Conservation (phyloP, 2,797 vertebrate species). For the Sylvia borin region DNA sequence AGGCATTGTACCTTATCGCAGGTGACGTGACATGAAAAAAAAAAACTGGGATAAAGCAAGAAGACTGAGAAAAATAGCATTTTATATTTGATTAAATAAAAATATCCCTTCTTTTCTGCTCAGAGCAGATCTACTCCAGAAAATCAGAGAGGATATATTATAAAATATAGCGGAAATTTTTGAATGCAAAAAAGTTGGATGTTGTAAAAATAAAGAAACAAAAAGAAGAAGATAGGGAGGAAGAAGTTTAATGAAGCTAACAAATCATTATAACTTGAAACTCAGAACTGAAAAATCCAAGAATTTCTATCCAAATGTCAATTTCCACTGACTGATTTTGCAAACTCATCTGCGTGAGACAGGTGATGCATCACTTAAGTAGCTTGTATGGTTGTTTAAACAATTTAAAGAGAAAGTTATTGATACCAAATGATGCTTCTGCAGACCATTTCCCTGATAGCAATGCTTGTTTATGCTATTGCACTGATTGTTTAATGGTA, state of each 20-base stretch:
- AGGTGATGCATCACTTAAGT: background rate
- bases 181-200: background rate
- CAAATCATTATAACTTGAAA: background rate
- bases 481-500: background rate
- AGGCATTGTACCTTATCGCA: rapidly evolving
- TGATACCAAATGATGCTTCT: background rate
- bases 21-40: background rate
- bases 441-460: background rate
- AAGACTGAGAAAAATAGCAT: background rate
- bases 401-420: background rate
- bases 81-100: background rate
- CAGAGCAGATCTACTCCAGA: background rate
- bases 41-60: background rate
- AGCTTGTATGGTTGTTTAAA: background rate
- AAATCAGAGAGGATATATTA: background rate
- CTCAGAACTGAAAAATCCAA: background rate
- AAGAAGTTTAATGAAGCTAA: background rate
- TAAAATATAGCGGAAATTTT: background rate
- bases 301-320: background rate
- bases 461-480: background rate
- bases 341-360: background rate
- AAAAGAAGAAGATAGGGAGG: background rate
- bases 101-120: background rate
- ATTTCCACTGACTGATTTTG: background rate
- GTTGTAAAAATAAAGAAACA: background rate